A percentile compares a stretch with the other conserved stretches of the same genome.
phyloP scores from a whole-genome alignment of 2,113 vertebrate genomes.

The Pseudorectes ferrugineus region DNA sequence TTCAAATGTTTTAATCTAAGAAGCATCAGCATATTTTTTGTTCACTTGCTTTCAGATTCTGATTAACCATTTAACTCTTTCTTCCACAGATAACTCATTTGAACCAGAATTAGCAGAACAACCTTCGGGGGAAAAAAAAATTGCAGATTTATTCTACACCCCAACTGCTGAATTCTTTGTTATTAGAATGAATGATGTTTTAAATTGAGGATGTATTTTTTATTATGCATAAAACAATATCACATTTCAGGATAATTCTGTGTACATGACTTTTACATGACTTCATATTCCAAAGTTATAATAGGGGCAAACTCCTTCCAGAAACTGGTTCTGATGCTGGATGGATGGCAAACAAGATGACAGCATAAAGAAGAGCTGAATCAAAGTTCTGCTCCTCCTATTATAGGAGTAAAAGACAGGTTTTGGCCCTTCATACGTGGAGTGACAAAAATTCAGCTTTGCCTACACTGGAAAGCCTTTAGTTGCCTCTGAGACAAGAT shows the following conservation, averaged over 20 bases:
- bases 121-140: not conserved
- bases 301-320: not conserved
- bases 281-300: not conserved
- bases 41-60: not conserved
- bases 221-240: not conserved
- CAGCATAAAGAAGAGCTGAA: fast-evolving
- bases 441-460: not conserved
- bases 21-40: not conserved
- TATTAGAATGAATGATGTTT: not conserved
- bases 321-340: not conserved
- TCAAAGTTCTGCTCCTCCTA: not conserved
- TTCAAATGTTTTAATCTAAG: not conserved
- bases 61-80: not conserved
- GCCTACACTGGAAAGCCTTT: not conserved
- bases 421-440: fast-evolving
- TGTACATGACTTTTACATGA: not conserved
- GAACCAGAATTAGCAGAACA: not conserved
- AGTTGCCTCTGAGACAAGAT: not conserved
- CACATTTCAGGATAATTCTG: not conserved
- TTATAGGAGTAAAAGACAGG: fast-evolving
- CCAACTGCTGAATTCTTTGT: not conserved
- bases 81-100: not conserved
- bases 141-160: not conserved
- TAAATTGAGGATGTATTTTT: not conserved
- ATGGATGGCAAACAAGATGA: not conserved